Percentiles rank a stretch among this genome's conserved stretches.
phyloP scores from a whole-genome alignment of 2,797 vertebrate genomes.

The Paratrypauchen microcephalus region DNA sequence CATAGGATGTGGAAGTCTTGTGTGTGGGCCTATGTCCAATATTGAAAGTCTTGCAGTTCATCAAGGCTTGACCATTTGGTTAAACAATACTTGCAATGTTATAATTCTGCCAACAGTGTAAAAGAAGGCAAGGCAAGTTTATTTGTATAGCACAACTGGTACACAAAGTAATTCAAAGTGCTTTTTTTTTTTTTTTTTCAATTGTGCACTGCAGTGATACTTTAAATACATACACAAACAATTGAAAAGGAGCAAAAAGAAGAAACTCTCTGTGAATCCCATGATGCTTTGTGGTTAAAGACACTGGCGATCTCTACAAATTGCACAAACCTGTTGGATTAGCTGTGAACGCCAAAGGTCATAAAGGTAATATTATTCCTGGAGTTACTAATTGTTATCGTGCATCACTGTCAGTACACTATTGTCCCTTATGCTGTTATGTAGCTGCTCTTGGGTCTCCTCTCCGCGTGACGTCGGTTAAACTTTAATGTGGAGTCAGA shows the following conservation, averaged over 20 bases:
- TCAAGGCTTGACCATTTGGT: too few species aligned
- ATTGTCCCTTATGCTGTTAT: conserved; percentile 7
- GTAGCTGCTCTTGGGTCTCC: not conserved
- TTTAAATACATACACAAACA: too few species aligned
- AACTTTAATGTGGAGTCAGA: conserved; percentile 71
- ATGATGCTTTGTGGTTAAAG: not conserved
- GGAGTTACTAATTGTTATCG: not conserved
- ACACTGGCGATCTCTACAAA: not conserved
- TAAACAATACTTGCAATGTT: too few species aligned
- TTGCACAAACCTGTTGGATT: not conserved
- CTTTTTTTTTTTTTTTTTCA: too few species aligned
- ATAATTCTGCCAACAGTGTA: too few species aligned
- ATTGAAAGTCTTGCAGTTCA: not conserved
- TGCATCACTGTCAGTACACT: not conserved
- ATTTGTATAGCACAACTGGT: too few species aligned
- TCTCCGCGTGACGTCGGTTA: conserved; percentile 44
- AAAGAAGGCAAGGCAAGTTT: too few species aligned
- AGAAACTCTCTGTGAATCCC: not conserved
- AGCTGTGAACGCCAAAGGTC: not conserved
- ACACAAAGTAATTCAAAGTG: too few species aligned
- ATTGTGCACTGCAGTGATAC: too few species aligned
- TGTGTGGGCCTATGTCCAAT: not conserved
- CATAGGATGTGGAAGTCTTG: not conserved
- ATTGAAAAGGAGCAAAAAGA: too few species aligned
- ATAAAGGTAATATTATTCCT: not conserved